Percentiles rank a stretch among this genome's conserved stretches.
Evolutionary conservation across 2,888 invertebrate genomes (phyloP).

Genomic region (Pimpla rufipes): DNA sequence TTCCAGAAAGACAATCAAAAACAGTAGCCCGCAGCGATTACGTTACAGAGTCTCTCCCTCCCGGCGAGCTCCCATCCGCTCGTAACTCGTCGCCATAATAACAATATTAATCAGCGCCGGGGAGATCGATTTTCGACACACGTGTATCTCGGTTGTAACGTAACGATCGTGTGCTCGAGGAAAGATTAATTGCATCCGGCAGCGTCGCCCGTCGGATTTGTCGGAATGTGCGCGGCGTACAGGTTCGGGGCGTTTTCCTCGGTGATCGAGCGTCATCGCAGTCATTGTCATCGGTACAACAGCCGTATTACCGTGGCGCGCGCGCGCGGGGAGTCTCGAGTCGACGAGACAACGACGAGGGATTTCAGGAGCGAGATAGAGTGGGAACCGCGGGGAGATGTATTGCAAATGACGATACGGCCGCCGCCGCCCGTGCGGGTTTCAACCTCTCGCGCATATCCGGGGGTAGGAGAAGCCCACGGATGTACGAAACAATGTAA

Average conservation of each 20-base stretch:
- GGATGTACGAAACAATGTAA: constrained; percentile 78
- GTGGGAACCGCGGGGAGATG: constrained; percentile 58
- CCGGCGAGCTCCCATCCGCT: not conserved
- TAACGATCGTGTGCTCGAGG: constrained; percentile 19
- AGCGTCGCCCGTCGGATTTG: constrained; percentile 34
- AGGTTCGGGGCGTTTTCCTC: constrained; percentile 41
- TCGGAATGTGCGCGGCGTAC: constrained; percentile 26
- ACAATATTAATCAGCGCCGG: not conserved
- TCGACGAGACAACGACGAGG: constrained; percentile 27
- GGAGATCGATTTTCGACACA: constrained; percentile 12
- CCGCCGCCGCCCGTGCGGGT: constrained; percentile 57
- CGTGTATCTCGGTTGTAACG: not conserved
- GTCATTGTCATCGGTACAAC: constrained; percentile 50
- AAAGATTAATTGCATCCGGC: constrained; percentile 46
- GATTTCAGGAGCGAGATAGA: constrained; percentile 25
- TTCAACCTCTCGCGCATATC: constrained; percentile 48
- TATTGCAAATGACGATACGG: constrained; percentile 75
- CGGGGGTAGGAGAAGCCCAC: constrained; percentile 28
- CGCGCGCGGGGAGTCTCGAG: constrained; percentile 23
- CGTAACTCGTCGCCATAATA: not conserved
- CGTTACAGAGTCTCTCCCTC: too few relatives aligned
- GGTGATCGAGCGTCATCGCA: constrained; percentile 47
- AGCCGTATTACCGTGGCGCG: constrained; percentile 1
- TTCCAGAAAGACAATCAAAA: not conserved
- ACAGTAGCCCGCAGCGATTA: not conserved